Evolutionary conservation across 2,888 invertebrate species (phyloP), one percentile per base, ranked within the genome.

Genomic region (Cotesia congregata): DNA sequence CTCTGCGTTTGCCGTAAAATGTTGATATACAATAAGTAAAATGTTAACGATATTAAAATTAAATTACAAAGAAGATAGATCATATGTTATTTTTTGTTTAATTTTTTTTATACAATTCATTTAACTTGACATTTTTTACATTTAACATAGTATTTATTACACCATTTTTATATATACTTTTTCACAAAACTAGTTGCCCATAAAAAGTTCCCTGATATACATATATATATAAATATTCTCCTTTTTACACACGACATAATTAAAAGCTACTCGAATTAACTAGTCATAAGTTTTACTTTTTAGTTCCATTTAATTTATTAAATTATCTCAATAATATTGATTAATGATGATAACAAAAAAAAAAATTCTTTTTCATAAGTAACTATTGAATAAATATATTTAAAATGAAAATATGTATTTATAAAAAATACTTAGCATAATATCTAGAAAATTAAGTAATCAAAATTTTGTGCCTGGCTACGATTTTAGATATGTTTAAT

Each of bases 11-110:
- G 61, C 7, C 12, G 30, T 71, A 7, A 39, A 9, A 50, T 72
- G 17, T 59, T 70, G 41, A 74, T 12, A 59, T 67, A 68, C 38
- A 40, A 81, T 77, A 80, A 78, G 78, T 81, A 82, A 69, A 73
- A 76, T 72, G 74, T 82, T 80, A 80, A 82, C 80, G 39, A 39
- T 38, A 59, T 30, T 59, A 70, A 60, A 70, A 59, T 59, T 67
- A 67, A 20, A 67, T 60, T 76, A 76, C 71, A 76, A 65, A 30
- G 41, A 67, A 15, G n/a, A 67, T 67, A 76, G 60, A 30, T 3
- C 2, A 30, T 30, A 30, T 30, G 30, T 30, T 3, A 30, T 30
- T 12, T 65, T 61, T 60, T 72, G 5, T 30, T 15, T 67, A 17
- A 50, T 61, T 65, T 71, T 65, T 39, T 40, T 65, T 50, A 74